These are phyloP conservation scores for Syrphus vitripennis DNA, from an alignment of 2,888 invertebrate genomes.

Conservation along the genomic window DNA sequence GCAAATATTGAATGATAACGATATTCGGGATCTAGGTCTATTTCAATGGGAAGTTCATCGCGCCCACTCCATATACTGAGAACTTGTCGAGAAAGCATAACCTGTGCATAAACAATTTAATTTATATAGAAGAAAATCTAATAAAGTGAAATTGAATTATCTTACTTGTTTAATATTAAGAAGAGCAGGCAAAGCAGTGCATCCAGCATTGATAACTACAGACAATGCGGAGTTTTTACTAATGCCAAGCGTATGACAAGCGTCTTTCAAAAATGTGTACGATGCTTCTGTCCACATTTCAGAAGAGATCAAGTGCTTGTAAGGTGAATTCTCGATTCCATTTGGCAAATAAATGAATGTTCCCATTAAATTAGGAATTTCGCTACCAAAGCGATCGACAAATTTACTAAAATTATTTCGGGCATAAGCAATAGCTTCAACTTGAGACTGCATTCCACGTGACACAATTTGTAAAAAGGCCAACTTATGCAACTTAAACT, in stretches of 20 bases:
- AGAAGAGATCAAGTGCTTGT: conserved; percentile 87
- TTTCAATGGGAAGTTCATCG: conserved; percentile 98
- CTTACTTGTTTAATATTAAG: conserved; percentile 91
- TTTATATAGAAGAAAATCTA: background rate
- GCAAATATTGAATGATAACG: conserved; percentile 99
- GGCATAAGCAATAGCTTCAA: conserved; percentile 93
- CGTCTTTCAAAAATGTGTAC: conserved; percentile 95
- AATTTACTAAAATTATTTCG: conserved; percentile 91
- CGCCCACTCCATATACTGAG: conserved; percentile 96
- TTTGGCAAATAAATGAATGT: conserved; percentile 90
- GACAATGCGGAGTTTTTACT: conserved; percentile 95
- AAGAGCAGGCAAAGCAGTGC: conserved; percentile 95
- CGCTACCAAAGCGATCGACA: conserved; percentile 89
- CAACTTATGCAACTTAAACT: conserved; percentile 91
- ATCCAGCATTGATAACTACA: conserved; percentile 96
- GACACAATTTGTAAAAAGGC: conserved; percentile 86
- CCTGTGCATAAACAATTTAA: conserved; percentile 76
- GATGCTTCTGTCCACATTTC: conserved; percentile 90
- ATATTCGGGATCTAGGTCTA: conserved; percentile 94
- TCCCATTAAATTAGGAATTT: conserved; percentile 93
- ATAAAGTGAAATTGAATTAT: background rate
- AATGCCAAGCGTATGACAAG: conserved; percentile 94
- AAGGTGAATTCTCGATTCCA: conserved; percentile 91
- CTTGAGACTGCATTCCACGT: conserved; percentile 84
- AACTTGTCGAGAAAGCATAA: conserved; percentile 94